Evolutionary conservation across 2,113 vertebrate genomes (phyloP).

Genomic region (Terrapene triunguis): DNA sequence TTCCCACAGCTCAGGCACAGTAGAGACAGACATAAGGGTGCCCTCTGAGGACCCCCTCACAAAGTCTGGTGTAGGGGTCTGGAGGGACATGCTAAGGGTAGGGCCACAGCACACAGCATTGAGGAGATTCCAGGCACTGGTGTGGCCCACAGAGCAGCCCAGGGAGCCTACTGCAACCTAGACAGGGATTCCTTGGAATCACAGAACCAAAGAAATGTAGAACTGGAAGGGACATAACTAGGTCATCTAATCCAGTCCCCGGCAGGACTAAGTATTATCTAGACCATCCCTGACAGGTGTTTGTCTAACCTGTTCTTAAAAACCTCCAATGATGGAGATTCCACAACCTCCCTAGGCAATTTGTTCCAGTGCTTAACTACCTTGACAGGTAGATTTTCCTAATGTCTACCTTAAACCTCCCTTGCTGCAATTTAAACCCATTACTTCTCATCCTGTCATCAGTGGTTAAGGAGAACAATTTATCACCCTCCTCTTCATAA

Average conservation of each 20-base stretch:
- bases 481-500: neutral
- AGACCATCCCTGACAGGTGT: neutral
- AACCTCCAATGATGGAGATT: neutral
- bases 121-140: neutral
- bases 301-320: neutral
- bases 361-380: neutral
- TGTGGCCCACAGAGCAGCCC: fast-evolving
- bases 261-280: neutral
- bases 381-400: neutral
- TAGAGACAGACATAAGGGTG: neutral
- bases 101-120: neutral
- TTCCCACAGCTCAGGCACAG: neutral
- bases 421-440: neutral
- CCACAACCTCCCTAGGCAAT: neutral
- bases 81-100: fast-evolving
- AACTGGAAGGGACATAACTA: neutral
- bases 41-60: neutral
- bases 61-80: neutral
- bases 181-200: neutral
- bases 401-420: neutral
- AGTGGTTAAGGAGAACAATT: neutral
- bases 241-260: no score
- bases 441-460: neutral
- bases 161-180: neutral
- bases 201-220: neutral